phyloP scores from a whole-genome alignment of 1,140 invertebrate genomes.

The Adoxophyes honmai region DNA sequence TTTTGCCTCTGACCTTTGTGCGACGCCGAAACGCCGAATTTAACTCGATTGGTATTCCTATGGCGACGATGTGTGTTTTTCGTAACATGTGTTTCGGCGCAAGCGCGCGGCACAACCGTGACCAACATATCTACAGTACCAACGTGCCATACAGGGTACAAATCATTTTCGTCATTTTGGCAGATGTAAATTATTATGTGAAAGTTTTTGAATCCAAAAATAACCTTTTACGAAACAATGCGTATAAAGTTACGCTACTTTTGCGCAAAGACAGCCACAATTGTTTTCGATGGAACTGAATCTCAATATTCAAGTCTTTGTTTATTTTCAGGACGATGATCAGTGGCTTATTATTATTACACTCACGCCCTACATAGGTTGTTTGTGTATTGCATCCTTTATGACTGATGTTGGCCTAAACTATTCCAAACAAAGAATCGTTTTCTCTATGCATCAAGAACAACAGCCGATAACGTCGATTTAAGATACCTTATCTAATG shows the following conservation, averaged over 20 bases:
- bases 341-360: background rate
- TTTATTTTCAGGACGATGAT: background rate
- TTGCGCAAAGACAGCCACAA: background rate
- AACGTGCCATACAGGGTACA: slow-evolving; percentile 27
- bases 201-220: slow-evolving; percentile 6
- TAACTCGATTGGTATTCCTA: slow-evolving; percentile 70
- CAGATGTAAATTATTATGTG: background rate
- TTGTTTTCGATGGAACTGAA: background rate
- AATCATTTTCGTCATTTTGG: slow-evolving; percentile 24
- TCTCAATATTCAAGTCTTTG: background rate
- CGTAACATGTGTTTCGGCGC: slow-evolving; percentile 54
- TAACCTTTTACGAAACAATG: background rate
- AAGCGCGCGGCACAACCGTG: slow-evolving; percentile 39
- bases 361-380: background rate
- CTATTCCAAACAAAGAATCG: background rate
- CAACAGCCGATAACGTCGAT: background rate
- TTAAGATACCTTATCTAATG: too few relatives aligned
- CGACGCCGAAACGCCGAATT: slow-evolving; percentile 70
- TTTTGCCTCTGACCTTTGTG: slow-evolving; percentile 73
- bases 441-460: background rate
- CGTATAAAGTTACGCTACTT: background rate
- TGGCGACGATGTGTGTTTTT: slow-evolving; percentile 51
- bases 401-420: background rate
- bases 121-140: slow-evolving; percentile 36
- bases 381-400: background rate